phyloP scores from a whole-genome alignment of 2,113 vertebrate species.

The Lutjanus erythropterus region DNA sequence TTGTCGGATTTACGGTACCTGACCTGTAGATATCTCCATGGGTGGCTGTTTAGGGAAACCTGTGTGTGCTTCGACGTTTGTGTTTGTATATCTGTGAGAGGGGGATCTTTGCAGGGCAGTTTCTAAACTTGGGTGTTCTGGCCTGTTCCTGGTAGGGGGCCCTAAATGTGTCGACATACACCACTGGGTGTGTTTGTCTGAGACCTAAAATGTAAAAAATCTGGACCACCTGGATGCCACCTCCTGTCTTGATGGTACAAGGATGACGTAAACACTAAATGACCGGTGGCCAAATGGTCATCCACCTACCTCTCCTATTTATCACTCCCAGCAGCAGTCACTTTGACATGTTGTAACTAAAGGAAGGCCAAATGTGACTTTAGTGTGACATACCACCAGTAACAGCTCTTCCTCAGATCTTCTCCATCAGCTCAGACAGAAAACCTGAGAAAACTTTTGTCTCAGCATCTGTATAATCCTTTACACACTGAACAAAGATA shows the following conservation, averaged over 20 bases:
- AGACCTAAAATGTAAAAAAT: conserved; percentile 41
- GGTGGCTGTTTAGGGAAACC: conserved; percentile 63
- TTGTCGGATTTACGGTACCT: conserved; percentile 50
- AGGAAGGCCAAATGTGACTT: conserved; percentile 37
- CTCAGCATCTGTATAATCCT: background rate
- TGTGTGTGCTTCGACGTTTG: conserved; percentile 33
- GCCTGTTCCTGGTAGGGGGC: conserved; percentile 39
- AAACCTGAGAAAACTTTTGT: conserved; percentile 7
- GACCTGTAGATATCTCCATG: conserved; percentile 63
- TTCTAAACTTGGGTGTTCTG: conserved; percentile 74
- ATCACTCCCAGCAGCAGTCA: background rate
- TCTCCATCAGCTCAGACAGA: background rate
- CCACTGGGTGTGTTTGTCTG: conserved; percentile 49
- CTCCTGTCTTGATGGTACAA: conserved; percentile 20
- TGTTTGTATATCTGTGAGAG: conserved; percentile 48
- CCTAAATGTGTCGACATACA: conserved; percentile 48
- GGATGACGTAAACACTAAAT: conserved; percentile 11
- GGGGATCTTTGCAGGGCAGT: conserved; percentile 27
- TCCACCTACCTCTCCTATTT: conserved; percentile 6
- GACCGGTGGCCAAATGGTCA: conserved; percentile 49
- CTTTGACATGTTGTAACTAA: conserved; percentile 28
- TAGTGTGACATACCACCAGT: background rate
- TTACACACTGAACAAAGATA: background rate
- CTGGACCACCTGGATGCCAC: conserved; percentile 58
- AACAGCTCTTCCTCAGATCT: conserved; percentile 1